Evolutionary conservation across 2,888 invertebrate species (phyloP).

Genomic region (Phyllotreta cruciferae): DNA sequence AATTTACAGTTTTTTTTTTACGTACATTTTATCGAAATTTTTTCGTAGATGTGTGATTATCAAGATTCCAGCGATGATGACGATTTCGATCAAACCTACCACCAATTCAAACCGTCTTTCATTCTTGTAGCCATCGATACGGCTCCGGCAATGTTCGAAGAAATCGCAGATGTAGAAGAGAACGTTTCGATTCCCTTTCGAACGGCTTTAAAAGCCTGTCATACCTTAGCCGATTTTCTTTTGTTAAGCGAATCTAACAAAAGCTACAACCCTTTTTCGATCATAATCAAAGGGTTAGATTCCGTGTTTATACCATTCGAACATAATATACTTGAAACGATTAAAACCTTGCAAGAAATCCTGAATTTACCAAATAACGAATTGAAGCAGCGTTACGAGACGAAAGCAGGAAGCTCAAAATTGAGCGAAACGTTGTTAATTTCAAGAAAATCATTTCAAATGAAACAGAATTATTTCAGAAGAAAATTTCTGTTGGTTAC

Average conservation of each 20-base stretch:
- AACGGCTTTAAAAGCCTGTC: conserved; percentile 47
- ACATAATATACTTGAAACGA: conserved; percentile 44
- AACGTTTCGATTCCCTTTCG: conserved; percentile 45
- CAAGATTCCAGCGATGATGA: conserved; percentile 31
- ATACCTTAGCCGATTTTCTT: conserved; percentile 47
- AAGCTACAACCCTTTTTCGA: conserved; percentile 47
- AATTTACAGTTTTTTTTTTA: no score
- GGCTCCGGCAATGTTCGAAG: conserved; percentile 49
- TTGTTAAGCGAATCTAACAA: conserved; percentile 44
- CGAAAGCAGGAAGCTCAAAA: conserved; percentile 45
- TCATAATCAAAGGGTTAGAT: conserved; percentile 46
- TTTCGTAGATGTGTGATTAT: no score
- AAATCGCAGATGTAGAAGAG: conserved; percentile 47
- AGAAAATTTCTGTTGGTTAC: conserved; percentile 49
- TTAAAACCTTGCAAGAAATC: conserved; percentile 46
- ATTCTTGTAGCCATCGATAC: conserved; percentile 52
- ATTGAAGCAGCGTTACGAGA: conserved; percentile 42
- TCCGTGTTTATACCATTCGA: conserved; percentile 44
- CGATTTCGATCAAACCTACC: conserved; percentile 31
- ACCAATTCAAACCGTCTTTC: conserved; percentile 46
- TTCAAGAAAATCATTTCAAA: conserved; percentile 49
- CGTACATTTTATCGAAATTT: no score
- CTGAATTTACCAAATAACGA: conserved; percentile 39
- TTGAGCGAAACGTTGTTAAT: conserved; percentile 47
- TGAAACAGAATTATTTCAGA: conserved; percentile 45